Conservation (phyloP, 1,140 invertebrate species). For the Ostrea edulis region DNA sequence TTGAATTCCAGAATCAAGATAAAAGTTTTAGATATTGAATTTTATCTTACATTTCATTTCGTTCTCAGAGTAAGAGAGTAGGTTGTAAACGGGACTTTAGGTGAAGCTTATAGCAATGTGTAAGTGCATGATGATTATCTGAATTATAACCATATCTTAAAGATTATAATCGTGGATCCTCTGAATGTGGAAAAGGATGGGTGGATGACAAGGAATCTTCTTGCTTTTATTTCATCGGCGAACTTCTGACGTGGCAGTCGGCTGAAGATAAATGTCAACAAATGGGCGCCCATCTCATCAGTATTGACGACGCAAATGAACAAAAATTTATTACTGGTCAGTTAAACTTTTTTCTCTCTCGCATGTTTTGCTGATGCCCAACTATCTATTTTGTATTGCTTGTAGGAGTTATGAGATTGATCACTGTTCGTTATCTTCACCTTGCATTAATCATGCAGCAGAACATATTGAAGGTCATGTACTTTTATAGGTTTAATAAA, state of each 20-base stretch:
- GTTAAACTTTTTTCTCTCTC: too few species aligned
- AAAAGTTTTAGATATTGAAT: too few species aligned
- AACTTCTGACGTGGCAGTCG: not conserved
- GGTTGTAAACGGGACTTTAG: too few species aligned
- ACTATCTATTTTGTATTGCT: too few species aligned
- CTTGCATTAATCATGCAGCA: not conserved
- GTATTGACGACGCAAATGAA: not conserved
- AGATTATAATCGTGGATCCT: not conserved
- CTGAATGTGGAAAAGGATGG: not conserved
- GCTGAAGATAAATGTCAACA: constrained; percentile 1
- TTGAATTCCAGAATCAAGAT: too few species aligned
- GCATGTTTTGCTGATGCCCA: too few species aligned
- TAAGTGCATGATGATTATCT: not conserved
- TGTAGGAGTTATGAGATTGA: too few species aligned
- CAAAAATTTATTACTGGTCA: not conserved
- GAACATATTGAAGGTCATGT: too few species aligned
- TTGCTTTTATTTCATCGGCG: not conserved
- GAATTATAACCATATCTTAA: not conserved
- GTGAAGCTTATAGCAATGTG: too few species aligned
- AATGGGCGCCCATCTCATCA: not conserved
- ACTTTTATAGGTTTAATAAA: not conserved
- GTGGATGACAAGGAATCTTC: not conserved
- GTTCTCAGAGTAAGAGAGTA: too few species aligned
- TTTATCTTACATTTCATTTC: too few species aligned
- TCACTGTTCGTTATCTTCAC: too few species aligned